Evolutionary conservation across 2,888 invertebrate genomes (phyloP).

Genomic region (Clivina fossor): DNA sequence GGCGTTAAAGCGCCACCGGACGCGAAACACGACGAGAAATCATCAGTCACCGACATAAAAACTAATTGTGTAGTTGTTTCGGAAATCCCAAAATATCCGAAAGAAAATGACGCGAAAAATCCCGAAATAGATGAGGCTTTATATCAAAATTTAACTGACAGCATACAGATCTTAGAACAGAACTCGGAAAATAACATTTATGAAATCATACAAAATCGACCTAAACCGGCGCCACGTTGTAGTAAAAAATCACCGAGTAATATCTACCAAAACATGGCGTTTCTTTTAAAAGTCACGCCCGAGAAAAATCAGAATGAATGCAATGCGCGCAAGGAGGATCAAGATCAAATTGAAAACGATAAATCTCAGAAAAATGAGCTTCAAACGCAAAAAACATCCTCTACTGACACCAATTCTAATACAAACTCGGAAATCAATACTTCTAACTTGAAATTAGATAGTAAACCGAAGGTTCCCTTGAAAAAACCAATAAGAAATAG

Average conservation of each 20-base stretch:
- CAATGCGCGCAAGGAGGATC: conserved; percentile 30
- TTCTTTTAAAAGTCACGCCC: conserved; percentile 34
- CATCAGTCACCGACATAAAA: conserved; percentile 19
- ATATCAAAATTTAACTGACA: conserved; percentile 68
- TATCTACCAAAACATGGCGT: conserved; percentile 44
- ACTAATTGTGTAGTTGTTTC: conserved; percentile 26
- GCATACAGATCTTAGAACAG: conserved; percentile 66
- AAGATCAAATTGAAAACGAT: conserved; percentile 39
- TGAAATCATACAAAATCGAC: conserved; percentile 46
- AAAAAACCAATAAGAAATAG: conserved; percentile 12
- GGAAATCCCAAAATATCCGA: conserved; percentile 27
- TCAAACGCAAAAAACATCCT: conserved; percentile 33
- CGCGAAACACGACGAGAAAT: not conserved
- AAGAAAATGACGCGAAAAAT: conserved; percentile 42
- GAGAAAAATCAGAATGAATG: conserved; percentile 39
- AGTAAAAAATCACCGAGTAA: conserved; percentile 43
- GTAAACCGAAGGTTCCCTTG: no score
- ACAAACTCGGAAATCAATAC: conserved; percentile 5
- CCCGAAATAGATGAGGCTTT: conserved; percentile 51
- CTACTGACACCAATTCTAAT: conserved; percentile 43
- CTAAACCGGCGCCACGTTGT: conserved; percentile 62
- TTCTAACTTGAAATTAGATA: no score
- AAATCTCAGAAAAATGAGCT: conserved; percentile 22
- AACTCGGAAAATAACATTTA: conserved; percentile 47
- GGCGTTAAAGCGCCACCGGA: not conserved